phyloP scores from a whole-genome alignment of 2,797 vertebrate species.

The Hippocampus kuda region DNA sequence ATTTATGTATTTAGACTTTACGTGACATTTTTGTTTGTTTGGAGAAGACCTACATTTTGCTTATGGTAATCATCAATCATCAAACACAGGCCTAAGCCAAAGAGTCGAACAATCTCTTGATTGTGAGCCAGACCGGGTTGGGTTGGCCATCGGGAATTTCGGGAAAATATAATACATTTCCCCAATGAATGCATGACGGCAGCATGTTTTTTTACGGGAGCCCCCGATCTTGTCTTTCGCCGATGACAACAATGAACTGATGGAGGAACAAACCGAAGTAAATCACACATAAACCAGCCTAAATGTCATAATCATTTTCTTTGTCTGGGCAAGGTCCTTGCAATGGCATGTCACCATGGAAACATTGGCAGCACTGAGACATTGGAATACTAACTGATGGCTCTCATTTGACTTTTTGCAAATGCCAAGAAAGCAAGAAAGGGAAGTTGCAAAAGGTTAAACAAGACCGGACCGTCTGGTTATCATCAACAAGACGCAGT shows the following conservation, averaged over 20 bases:
- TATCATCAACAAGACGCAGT: background rate
- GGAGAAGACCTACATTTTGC: too few relatives aligned
- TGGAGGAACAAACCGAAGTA: background rate
- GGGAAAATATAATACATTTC: too few relatives aligned
- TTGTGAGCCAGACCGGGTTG: too few relatives aligned
- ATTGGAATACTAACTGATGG: background rate
- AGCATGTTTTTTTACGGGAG: background rate
- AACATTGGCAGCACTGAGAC: conserved; percentile 1
- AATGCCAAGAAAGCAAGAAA: background rate
- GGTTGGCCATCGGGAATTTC: too few relatives aligned
- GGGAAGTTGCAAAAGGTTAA: background rate
- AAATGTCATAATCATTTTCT: background rate
- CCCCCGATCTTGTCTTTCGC: background rate
- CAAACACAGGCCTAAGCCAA: too few relatives aligned
- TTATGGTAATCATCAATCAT: too few relatives aligned
- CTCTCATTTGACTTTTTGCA: background rate
- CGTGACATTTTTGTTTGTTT: too few relatives aligned
- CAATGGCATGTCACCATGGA: background rate
- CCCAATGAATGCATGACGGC: too few relatives aligned
- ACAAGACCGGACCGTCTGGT: background rate
- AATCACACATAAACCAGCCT: background rate
- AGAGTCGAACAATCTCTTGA: too few relatives aligned
- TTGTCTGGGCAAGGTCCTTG: background rate
- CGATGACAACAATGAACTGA: background rate
- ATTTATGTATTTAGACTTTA: too few relatives aligned